phyloP scores from a whole-genome alignment of 2,113 vertebrate species.

The Ranitomeya imitator region DNA sequence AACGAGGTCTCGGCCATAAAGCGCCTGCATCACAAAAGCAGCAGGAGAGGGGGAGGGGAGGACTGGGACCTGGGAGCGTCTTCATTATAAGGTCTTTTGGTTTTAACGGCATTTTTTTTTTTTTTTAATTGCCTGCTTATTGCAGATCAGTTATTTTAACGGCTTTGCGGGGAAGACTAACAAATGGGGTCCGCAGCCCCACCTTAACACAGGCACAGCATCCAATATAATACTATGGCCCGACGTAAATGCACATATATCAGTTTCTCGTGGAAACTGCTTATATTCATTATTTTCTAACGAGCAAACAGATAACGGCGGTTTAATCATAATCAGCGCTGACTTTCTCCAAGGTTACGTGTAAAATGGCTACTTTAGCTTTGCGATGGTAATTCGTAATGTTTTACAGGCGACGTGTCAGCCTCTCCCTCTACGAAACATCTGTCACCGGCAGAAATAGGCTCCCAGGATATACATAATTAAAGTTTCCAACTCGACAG shows the following conservation, averaged over 20 bases:
- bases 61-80: slow-evolving; percentile 8
- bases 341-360: slow-evolving; percentile 18
- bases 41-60: neutral
- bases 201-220: neutral
- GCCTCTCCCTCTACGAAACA: neutral
- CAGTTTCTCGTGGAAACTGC: neutral
- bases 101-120: neutral
- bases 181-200: neutral
- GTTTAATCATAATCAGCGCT: neutral
- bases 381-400: slow-evolving; percentile 18
- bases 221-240: neutral
- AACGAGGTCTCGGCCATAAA: slow-evolving; percentile 13
- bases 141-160: slow-evolving; percentile 25
- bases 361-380: neutral
- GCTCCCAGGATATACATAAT: neutral
- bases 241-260: neutral
- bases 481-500: neutral
- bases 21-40: slow-evolving; percentile 37
- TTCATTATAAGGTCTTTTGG: slow-evolving; percentile 28
- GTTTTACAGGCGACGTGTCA: neutral
- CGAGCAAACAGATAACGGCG: neutral
- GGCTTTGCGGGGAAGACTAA: neutral
- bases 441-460: neutral
- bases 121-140: slow-evolving; percentile 28
- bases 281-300: neutral